phyloP scores from a whole-genome alignment of 2,797 vertebrate genomes.

The Staurois parvus region DNA sequence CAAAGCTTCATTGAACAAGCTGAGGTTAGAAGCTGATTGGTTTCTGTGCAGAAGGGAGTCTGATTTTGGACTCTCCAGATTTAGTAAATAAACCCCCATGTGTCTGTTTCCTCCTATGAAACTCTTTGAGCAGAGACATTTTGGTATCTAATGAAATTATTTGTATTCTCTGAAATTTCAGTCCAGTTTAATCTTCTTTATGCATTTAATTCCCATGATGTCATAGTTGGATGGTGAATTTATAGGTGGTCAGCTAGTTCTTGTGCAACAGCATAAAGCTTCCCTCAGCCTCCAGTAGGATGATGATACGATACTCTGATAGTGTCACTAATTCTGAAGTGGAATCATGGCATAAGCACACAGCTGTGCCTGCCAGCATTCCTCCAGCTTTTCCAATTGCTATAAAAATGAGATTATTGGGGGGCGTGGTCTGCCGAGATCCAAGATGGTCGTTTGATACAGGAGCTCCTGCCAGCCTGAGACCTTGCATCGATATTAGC shows the following conservation, averaged over 20 bases:
- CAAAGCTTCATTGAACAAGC: too few species aligned
- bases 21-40: too few species aligned
- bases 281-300: conserved; percentile 39
- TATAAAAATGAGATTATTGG: conserved; percentile 62
- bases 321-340: conserved; percentile 42
- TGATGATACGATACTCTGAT: conserved; percentile 57
- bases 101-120: too few species aligned
- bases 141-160: neutral
- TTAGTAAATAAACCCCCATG: too few species aligned
- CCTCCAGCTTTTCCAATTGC: conserved; percentile 62
- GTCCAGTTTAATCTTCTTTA: neutral
- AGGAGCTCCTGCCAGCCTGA: too few species aligned
- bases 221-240: conserved; percentile 44
- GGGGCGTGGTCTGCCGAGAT: too few species aligned
- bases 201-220: conserved; percentile 50
- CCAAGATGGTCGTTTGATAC: too few species aligned
- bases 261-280: conserved; percentile 62
- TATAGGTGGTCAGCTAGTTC: conserved; percentile 58
- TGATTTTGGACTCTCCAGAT: too few species aligned
- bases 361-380: conserved; percentile 61
- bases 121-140: neutral
- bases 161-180: neutral
- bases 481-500: too few species aligned
- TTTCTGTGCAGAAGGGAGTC: too few species aligned
- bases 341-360: conserved; percentile 42